Evolutionary conservation across 2,113 vertebrate genomes (phyloP), one percentile per base, ranked within the genome.

Genomic region (Gasterosteus aculeatus): DNA sequence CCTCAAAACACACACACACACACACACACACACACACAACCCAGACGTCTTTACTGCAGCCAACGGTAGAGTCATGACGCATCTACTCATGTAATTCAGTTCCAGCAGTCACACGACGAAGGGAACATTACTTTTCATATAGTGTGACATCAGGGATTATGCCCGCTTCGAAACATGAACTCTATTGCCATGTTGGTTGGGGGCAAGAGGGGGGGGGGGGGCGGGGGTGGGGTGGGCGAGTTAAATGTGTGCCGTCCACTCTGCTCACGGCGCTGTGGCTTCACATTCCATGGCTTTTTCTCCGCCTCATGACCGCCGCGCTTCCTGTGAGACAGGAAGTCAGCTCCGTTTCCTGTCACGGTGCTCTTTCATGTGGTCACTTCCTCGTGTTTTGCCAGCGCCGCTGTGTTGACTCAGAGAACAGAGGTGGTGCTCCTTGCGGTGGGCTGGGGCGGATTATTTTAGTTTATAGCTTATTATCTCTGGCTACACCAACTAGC

Each of bases 301-400:
- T 72, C 75, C 42, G 77, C 89, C 83, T 89, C 88, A 79, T 79
- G 78, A 93, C 88, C 82, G 75, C 87, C 76, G 77, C 78, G 88
- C 87, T 92, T 94, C 93, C 93, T 92, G 90, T 83, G 86, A 91
- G 90, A 89, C 93, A 94, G 94, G 94, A 94, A 94, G 91, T 92
- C 70, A 88, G 88, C 78, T 77, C 78, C 69, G 88, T 85, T 94
- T 94, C 92, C 92, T 93, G 90, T 92, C 91, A 88, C 90, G 81
- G 90, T 85, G 88, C 85, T 83, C 93, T 95, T 94, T 94, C 89
- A 94, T 94, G 94, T 94, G 93, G 93, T 92, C 92, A 94, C 93
- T 94, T 94, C 93, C 93, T 92, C 64, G 47, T 91, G 90, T 92
- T 93, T 89, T 86, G 87, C 89, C 88, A 83, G 82, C 47, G 31